Percentiles rank a stretch among this genome's conserved stretches.
Evolutionary conservation across 2,888 invertebrate species (phyloP).

Genomic region (Phyllotreta cruciferae): DNA sequence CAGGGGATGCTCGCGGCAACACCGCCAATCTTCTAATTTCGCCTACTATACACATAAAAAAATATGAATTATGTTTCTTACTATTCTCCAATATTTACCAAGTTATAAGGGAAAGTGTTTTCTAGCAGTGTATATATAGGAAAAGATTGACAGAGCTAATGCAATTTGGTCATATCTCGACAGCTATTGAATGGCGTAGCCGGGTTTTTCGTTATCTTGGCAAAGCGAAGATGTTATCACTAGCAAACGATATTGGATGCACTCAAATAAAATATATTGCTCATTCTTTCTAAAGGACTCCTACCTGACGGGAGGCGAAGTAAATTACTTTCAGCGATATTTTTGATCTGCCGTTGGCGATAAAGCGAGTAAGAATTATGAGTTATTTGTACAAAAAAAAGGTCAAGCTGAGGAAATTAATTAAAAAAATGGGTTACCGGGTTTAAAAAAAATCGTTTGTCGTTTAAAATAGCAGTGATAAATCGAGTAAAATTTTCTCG

Average conservation of each 20-base stretch:
- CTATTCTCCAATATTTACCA: not conserved
- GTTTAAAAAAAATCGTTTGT: constrained; percentile 7
- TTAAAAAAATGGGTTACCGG: constrained; percentile 1
- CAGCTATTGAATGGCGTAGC: constrained; percentile 41
- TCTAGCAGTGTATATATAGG: constrained; percentile 20
- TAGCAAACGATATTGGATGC: constrained; percentile 42
- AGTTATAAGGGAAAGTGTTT: not conserved
- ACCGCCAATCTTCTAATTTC: constrained; percentile 5
- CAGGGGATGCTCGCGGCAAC: constrained; percentile 2
- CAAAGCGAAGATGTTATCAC: constrained; percentile 43
- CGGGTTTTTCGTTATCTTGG: constrained; percentile 43
- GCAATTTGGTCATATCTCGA: constrained; percentile 44
- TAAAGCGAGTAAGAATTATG: constrained; percentile 16
- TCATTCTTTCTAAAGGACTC: constrained; percentile 39
- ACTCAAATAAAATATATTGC: constrained; percentile 45
- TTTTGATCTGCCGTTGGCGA: constrained; percentile 17
- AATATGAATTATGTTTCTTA: no score
- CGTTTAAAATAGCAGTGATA: constrained; percentile 11
- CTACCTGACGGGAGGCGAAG: constrained; percentile 20
- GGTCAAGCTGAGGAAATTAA: constrained; percentile 11
- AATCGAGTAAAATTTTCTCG: not conserved
- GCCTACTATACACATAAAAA: not conserved
- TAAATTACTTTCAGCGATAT: constrained; percentile 26
- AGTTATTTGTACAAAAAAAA: constrained; percentile 4
- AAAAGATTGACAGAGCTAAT: constrained; percentile 44